Base-by-base conservation (phyloP, 2,888 invertebrate genomes). In the Hesperia comma region DNA sequence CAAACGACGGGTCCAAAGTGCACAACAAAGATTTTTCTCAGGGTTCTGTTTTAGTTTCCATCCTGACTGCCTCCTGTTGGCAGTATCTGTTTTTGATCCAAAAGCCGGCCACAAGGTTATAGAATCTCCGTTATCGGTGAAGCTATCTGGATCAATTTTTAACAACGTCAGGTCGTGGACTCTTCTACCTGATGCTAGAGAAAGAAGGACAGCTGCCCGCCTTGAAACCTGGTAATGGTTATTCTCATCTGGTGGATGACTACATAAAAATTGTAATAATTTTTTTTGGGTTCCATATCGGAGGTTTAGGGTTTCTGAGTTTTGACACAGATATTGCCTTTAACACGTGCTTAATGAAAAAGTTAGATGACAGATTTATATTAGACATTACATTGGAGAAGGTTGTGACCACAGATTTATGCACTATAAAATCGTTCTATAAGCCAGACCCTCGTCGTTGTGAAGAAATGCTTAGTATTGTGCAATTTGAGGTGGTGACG, bases 391-490 rank as follows among this genome's bases (percentile, higher is more conserved):
- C 26, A 26, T 55, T 55, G 3, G 69, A 66, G 51, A 69, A 68
- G 32, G 63, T 66, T 15, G 62, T 37, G n/a, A 71, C 62, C 8
- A 71, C 71, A 1, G 69, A 70, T 41, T 70, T 70, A 56, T 70
- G 66, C 0, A 72, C 55, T 8, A n/a, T n/a, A 63, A 6, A 32
- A 72, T 70, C 0, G 69, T 72, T 26, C 26, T 61, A 26, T 61
- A 67, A 4, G 70, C 68, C 10, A 70, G 49, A 7, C 60, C 63
- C 19, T 61, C 55, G n/a, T 60, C 61, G 62, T 55, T 56, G 21
- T 73, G 70, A 15, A 73, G 49, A 55, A 67, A 46, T 7, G 70
- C 70, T 43, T 71, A 49, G 37, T 71, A 71, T 1, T 68, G 69
- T 10, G 71, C 70, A n/a, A 73, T 57, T 53, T 67, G 49, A 40